Percentiles rank a stretch among this genome's conserved stretches.
phyloP scores from a whole-genome alignment of 2,888 invertebrate species.

The Dicyrtomina minuta region DNA sequence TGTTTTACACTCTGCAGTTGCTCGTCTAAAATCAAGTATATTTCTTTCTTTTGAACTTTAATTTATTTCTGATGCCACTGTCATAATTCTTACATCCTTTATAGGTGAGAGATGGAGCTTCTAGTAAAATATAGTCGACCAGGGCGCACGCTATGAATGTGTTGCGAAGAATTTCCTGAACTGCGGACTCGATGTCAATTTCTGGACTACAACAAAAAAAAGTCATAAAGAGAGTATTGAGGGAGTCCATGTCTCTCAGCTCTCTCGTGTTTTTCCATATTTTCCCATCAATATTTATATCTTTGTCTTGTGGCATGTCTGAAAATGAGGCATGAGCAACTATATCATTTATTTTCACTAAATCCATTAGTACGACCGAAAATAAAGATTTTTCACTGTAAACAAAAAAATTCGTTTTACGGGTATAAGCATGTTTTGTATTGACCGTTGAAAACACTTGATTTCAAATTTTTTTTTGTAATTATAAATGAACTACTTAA shows the following conservation, averaged over 20 bases:
- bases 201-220: constrained; percentile 59
- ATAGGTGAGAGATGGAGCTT: constrained; percentile 38
- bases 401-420: background rate
- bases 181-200: constrained; percentile 33
- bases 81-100: constrained; percentile 35
- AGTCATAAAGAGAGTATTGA: constrained; percentile 66
- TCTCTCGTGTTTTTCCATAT: constrained; percentile 42
- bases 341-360: constrained; percentile 35
- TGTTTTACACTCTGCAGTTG: too few species aligned
- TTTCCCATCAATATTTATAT: constrained; percentile 39
- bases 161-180: constrained; percentile 39
- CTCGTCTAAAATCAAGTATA: too few species aligned
- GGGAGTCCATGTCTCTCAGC: constrained; percentile 58
- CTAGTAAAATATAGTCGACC: constrained; percentile 41
- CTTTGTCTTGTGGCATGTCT: constrained; percentile 41
- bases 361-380: constrained; percentile 44
- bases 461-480: background rate
- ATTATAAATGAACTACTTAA: too few species aligned
- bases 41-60: too few species aligned
- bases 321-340: constrained; percentile 47
- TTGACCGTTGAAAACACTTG: too few species aligned
- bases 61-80: too few species aligned
- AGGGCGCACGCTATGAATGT: constrained; percentile 42
- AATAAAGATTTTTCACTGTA: constrained; percentile 48
- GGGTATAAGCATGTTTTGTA: too few species aligned